Conservation (phyloP, 2,113 vertebrate genomes). For the Oophaga pumilio region DNA sequence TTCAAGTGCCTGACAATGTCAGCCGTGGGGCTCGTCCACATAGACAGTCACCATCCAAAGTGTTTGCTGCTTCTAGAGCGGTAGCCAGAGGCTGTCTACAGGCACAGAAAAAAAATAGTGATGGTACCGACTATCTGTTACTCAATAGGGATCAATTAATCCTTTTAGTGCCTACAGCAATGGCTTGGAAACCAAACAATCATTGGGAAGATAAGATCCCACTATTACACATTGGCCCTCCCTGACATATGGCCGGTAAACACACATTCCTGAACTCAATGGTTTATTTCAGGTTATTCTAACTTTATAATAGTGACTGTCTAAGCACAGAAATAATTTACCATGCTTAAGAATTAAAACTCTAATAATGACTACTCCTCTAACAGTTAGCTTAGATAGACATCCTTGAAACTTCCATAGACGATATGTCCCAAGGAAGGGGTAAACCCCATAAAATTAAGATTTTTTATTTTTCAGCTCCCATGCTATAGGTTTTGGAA, state of each 20-base stretch:
- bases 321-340: not conserved
- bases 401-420: not conserved
- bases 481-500: no score
- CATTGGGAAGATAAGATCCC: not conserved
- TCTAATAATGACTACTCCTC: not conserved
- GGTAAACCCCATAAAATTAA: not conserved
- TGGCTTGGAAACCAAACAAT: not conserved
- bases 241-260: not conserved
- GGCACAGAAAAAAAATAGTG: not conserved
- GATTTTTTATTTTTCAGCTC: no score
- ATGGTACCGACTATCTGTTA: conserved; percentile 4
- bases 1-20: conserved; percentile 15
- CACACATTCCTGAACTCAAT: not conserved
- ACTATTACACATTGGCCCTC: not conserved
- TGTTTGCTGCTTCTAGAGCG: not conserved
- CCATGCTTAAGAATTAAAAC: not conserved
- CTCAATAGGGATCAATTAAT: conserved; percentile 29
- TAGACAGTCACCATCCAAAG: not conserved
- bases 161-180: not conserved
- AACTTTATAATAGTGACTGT: not conserved
- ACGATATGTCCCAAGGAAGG: not conserved
- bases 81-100: conserved; percentile 18
- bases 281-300: not conserved
- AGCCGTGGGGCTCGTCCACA: conserved; percentile 1
- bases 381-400: not conserved